Evolutionary conservation across 2,797 vertebrate species (phyloP).

Genomic region (Syngnathus acus): DNA sequence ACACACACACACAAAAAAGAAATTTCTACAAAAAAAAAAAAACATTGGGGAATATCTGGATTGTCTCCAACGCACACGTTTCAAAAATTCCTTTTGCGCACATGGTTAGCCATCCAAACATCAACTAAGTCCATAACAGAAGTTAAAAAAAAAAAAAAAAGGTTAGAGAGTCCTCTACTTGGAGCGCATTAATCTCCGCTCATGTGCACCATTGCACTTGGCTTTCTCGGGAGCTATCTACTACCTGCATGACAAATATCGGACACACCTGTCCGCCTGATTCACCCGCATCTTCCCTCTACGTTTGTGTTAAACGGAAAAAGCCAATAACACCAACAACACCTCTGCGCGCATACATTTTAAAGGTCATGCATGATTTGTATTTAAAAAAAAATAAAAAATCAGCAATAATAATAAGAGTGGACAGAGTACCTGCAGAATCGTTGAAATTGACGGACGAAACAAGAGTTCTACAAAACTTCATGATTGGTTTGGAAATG

Average conservation of each 20-base stretch:
- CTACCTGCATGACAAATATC: conserved; percentile 3
- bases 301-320: background rate
- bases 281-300: background rate
- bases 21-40: background rate
- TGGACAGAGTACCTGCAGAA: background rate
- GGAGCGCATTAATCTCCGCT: background rate
- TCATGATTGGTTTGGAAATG: conserved; percentile 2
- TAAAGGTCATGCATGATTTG: background rate
- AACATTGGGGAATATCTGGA: background rate
- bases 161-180: background rate
- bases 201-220: conserved; percentile 2
- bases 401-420: background rate
- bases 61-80: background rate
- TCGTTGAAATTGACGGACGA: background rate
- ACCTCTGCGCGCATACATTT: too few species aligned
- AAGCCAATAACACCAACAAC: too few species aligned
- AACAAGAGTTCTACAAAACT: background rate
- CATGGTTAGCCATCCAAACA: background rate
- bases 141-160: too few species aligned
- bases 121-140: background rate
- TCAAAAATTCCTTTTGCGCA: background rate
- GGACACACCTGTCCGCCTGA: background rate
- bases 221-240: background rate
- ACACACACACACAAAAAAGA: background rate
- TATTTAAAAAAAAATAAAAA: background rate